These are phyloP conservation scores for Mythimna albipuncta DNA, from an alignment of 2,888 invertebrate species.

Conservation along the genomic window DNA sequence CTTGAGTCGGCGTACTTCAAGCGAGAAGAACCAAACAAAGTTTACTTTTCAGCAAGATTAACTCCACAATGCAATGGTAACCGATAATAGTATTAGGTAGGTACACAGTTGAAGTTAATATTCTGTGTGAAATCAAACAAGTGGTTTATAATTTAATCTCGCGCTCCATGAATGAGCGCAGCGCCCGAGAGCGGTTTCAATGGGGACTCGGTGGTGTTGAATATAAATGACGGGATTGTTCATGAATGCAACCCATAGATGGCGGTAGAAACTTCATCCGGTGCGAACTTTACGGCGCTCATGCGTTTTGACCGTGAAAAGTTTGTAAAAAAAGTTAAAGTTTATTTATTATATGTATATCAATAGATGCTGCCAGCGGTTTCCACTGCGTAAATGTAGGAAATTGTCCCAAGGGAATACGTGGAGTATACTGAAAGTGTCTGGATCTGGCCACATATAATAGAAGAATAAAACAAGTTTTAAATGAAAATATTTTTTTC, in stretches of 20 bases:
- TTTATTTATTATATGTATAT: too few relatives aligned
- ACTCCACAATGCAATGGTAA: not conserved
- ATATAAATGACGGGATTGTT: conserved; percentile 8
- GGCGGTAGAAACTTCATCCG: not conserved
- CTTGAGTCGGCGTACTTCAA: not conserved
- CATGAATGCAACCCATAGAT: conserved; percentile 29
- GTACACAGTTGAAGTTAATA: not conserved
- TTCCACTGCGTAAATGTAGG: too few relatives aligned
- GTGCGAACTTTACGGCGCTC: not conserved
- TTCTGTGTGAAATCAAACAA: not conserved
- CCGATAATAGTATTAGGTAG: not conserved
- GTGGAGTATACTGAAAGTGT: too few relatives aligned
- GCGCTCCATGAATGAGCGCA: conserved; percentile 2
- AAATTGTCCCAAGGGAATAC: too few relatives aligned
- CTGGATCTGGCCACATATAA: too few relatives aligned
- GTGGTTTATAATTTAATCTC: not conserved
- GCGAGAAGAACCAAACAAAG: not conserved
- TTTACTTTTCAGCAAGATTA: not conserved
- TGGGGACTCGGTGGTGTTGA: not conserved
- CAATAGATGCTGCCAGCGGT: too few relatives aligned
- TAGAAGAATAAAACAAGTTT: too few relatives aligned
- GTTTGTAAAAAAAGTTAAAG: not conserved
- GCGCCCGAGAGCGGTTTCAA: conserved; percentile 6
- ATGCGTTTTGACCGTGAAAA: not conserved
- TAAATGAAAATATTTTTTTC: too few relatives aligned